These are phyloP conservation scores for Scelioninae gen. 2 DNA, from an alignment of 2,888 invertebrate species.

Conservation along the genomic window DNA sequence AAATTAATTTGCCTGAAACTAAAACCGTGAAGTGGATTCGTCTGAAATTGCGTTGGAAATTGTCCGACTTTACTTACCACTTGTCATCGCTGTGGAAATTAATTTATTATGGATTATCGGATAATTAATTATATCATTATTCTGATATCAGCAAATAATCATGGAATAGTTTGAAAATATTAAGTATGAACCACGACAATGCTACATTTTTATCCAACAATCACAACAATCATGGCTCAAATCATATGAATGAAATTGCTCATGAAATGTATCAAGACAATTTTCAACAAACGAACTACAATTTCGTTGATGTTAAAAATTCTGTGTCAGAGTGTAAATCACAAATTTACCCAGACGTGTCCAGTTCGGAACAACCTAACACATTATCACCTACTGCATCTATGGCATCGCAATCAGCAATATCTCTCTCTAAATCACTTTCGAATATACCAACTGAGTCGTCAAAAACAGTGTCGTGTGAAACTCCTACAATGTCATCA, in stretches of 20 bases:
- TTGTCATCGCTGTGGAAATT: too few relatives aligned
- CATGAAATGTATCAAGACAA: constrained; percentile 32
- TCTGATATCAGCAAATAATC: too few relatives aligned
- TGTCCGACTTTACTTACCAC: too few relatives aligned
- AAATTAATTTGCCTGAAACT: too few relatives aligned
- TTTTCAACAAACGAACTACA: constrained; percentile 26
- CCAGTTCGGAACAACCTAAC: background rate
- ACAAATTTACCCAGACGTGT: constrained; percentile 12
- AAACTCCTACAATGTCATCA: constrained; percentile 30
- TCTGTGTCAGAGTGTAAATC: constrained; percentile 7
- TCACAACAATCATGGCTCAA: too few relatives aligned
- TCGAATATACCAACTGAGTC: constrained; percentile 16
- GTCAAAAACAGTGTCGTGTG: constrained; percentile 13
- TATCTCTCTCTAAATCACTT: constrained; percentile 22
- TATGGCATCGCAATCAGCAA: constrained; percentile 9
- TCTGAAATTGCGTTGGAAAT: too few relatives aligned
- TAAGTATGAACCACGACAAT: too few relatives aligned
- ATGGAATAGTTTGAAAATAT: too few relatives aligned
- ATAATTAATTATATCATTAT: too few relatives aligned
- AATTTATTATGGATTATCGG: too few relatives aligned
- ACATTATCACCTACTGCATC: background rate
- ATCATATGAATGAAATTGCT: constrained; percentile 1
- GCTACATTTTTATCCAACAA: too few relatives aligned
- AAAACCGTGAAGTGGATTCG: too few relatives aligned
- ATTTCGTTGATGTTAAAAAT: constrained; percentile 27